phyloP scores from a whole-genome alignment of 2,113 vertebrate species.

The Heterochromis multidens region DNA sequence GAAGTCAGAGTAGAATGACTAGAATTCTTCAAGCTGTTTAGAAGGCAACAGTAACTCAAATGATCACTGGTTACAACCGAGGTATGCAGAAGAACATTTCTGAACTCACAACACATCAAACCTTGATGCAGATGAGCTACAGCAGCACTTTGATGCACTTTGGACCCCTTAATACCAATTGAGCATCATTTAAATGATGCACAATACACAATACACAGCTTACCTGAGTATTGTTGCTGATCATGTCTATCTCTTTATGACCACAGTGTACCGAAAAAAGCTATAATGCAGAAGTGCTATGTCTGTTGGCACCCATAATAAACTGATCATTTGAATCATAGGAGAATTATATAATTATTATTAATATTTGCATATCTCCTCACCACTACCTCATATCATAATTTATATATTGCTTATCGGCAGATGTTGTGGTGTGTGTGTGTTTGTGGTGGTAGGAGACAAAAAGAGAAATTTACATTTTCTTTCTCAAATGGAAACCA shows the following conservation, averaged over 20 bases:
- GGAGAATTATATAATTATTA: too few relatives aligned
- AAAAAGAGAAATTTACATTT: too few relatives aligned
- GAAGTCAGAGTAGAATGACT: neutral
- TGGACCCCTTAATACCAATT: neutral
- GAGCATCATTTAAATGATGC: neutral
- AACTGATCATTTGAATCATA: neutral
- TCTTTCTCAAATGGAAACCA: too few relatives aligned
- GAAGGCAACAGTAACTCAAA: neutral
- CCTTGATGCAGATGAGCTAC: neutral
- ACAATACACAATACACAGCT: neutral
- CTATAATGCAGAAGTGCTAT: neutral
- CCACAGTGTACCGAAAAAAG: neutral
- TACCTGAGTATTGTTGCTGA: neutral
- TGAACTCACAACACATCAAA: neutral
- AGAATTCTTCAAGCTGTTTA: neutral
- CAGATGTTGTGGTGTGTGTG: too few relatives aligned
- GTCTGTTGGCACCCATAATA: neutral
- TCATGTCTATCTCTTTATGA: neutral
- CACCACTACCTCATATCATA: too few relatives aligned
- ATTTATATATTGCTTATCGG: too few relatives aligned
- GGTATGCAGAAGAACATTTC: neutral
- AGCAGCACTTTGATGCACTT: neutral
- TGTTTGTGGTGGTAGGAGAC: too few relatives aligned
- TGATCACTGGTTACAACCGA: neutral
- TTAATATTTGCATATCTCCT: too few relatives aligned